Evolutionary conservation across 2,113 vertebrate genomes (phyloP).

Genomic region (Lathamus discolor): DNA sequence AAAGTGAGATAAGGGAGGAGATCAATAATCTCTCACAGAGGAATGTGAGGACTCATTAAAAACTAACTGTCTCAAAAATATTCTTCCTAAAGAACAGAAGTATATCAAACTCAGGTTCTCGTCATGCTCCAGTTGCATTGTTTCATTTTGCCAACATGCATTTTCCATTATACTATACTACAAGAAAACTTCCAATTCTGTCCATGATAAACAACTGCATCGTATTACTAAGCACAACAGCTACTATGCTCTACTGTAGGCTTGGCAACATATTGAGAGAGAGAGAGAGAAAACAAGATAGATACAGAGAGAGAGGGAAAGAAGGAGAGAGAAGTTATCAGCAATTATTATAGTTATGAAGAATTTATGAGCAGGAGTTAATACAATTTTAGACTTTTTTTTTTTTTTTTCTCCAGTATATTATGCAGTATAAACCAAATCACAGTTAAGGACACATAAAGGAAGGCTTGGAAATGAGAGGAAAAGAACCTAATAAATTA

Average conservation of each 20-base stretch:
- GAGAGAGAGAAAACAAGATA: not conserved
- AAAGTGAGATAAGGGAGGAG: not conserved
- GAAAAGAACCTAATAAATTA: not conserved
- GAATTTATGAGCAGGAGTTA: not conserved
- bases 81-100: not conserved
- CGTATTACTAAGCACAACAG: not conserved
- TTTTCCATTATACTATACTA: not conserved
- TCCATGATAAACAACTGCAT: not conserved
- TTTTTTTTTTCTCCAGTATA: accelerated
- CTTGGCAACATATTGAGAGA: not conserved
- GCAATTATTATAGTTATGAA: not conserved
- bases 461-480: not conserved
- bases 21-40: not conserved
- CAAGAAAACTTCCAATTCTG: not conserved
- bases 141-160: not conserved
- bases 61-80: not conserved
- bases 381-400: not conserved
- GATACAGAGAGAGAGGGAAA: not conserved
- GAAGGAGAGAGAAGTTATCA: not conserved
- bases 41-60: not conserved
- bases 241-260: not conserved
- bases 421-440: not conserved
- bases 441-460: not conserved
- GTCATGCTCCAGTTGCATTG: not conserved
- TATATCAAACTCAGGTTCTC: not conserved